Evolutionary conservation across 2,797 vertebrate species (phyloP), one percentile per base, ranked within the genome.

Genomic region (Pseudotriccus pelzelni): DNA sequence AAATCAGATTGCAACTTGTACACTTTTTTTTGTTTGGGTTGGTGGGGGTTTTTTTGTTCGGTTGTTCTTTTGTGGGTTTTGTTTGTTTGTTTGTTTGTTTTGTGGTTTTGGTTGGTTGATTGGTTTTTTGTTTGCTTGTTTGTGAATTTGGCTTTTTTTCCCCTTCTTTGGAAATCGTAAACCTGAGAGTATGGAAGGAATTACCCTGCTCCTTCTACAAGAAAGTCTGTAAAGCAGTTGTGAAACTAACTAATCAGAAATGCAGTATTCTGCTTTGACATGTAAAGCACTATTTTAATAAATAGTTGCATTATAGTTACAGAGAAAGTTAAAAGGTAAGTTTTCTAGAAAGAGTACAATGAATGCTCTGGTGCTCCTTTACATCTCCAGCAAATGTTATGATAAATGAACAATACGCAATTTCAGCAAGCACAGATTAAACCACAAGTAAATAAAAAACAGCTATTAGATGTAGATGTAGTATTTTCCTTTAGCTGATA

Each of bases 261-360:
- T 91, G 49, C 52, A 76, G 60, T 81, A 81, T 75, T 92, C 66
- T 89, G 36, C 44, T 89, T 74, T 6, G 7, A 85, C 59, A 92
- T 3, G 15, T 83, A 95, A 74, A 83, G 18, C 59, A 95, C 87
- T 94, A 89, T 93, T 96, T 96, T 94, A 97, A 91, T 95, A 94
- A 97, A 94, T 80, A 37, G 74, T 47, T 20, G 27, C 85, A 72
- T 83, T 96, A 50, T 9, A 44, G 76, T 73, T 70, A 64, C 20
- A 85, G 43, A 47, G 62, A 83, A 94, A 70, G 79, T 92, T 97
- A 97, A 97, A 87, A 56, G 25, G 18, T n/a, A 55, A 84, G 81
- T 59, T 95, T 96, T 70, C 81, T 82, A 77, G 77, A 79, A 87
- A 76, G 32, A 76, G 58, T 69, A 50, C 39, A 91, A 84, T 87